phyloP scores from a whole-genome alignment of 2,888 invertebrate genomes.

The Altica lythri region DNA sequence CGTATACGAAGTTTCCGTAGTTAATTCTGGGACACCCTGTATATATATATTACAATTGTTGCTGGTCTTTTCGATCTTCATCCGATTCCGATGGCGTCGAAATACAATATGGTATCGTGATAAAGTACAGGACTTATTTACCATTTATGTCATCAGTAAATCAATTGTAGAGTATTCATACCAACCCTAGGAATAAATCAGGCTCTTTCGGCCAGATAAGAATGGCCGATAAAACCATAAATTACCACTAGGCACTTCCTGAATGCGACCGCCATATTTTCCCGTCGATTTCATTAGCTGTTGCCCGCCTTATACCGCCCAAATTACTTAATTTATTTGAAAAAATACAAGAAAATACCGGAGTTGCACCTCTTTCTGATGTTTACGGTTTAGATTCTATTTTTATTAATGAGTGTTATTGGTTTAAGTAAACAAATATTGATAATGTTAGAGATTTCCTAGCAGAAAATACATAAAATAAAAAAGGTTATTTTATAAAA shows the following conservation, averaged over 20 bases:
- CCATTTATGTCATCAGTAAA: constrained; percentile 26
- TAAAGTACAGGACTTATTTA: constrained; percentile 25
- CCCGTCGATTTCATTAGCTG: constrained; percentile 37
- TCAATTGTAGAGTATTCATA: constrained; percentile 25
- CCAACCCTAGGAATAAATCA: constrained; percentile 37
- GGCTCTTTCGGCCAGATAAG: constrained; percentile 35
- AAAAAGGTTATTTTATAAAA: no score
- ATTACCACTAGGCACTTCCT: constrained; percentile 36
- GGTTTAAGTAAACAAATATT: no score
- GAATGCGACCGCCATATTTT: constrained; percentile 35
- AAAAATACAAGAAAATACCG: no score
- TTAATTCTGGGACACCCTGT: no score
- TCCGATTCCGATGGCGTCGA: constrained; percentile 4
- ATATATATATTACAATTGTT: no score
- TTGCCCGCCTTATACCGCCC: constrained; percentile 8
- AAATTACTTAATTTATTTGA: constrained; percentile 22
- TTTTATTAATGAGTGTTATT: no score
- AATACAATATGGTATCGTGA: constrained; percentile 20
- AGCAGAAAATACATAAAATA: no score
- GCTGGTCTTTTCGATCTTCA: no score
- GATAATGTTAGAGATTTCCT: no score
- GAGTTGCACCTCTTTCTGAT: no score
- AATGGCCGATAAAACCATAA: constrained; percentile 40
- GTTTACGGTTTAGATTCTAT: no score
- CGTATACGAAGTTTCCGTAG: no score